Percentiles rank a stretch among this genome's conserved stretches.
Conservation (phyloP, 2,888 invertebrate species). For the Catocala nupta region DNA sequence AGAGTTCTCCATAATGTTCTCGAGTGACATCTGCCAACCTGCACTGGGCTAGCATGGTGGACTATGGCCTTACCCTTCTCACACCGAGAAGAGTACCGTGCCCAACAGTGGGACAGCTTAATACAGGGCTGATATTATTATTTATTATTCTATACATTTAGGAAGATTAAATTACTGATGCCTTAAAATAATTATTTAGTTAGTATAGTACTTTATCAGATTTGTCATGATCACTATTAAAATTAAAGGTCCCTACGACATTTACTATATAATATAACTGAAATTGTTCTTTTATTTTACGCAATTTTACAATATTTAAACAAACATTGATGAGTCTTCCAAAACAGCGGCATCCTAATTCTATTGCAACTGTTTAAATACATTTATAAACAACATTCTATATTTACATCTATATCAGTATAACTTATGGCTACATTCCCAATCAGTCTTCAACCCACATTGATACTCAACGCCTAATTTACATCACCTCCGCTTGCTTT, state of each 20-base stretch:
- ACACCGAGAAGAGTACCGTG: no score
- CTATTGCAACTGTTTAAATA: constrained; percentile 61
- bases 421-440: constrained; percentile 76
- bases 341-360: constrained; percentile 42
- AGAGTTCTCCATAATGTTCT: no score
- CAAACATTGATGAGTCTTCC: constrained; percentile 35
- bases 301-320: constrained; percentile 18
- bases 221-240: constrained; percentile 77
- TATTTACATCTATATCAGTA: constrained; percentile 65
- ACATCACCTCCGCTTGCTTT: constrained; percentile 34
- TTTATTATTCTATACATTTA: constrained; percentile 31
- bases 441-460: constrained; percentile 82
- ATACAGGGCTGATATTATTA: no score
- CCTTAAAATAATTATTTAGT: constrained; percentile 73
- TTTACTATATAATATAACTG: constrained; percentile 23
- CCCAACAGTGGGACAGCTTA: no score
- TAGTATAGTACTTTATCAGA: constrained; percentile 59
- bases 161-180: constrained; percentile 47
- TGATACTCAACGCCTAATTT: constrained; percentile 57
- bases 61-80: no score
- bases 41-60: no score
- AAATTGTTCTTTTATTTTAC: constrained; percentile 41
- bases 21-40: no score
- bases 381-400: constrained; percentile 45
- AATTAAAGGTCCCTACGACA: constrained; percentile 36